Base-by-base conservation (phyloP, 1,140 invertebrate genomes). In the Coboldia fuscipes region DNA sequence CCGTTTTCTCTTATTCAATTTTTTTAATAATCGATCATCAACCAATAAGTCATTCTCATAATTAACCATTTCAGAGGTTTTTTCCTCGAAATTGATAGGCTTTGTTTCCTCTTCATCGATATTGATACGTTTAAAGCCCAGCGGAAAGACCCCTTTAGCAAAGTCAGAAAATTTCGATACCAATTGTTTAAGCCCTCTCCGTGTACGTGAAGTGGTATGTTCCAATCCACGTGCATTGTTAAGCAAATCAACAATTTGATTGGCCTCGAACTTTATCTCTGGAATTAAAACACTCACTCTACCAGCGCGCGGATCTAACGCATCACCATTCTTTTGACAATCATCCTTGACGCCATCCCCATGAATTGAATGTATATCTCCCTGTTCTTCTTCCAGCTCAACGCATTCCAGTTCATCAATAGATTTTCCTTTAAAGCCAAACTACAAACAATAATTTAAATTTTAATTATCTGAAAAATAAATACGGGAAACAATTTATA, bases 291-390 rank as follows among this genome's bases (percentile, higher is more conserved):
- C 75, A 54, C 80, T 61, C 2, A 85, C 74, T 42, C 61, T 62
- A 8, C 81, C 82, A 18, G 80, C 80, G 34, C 82, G 60, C 15
- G 80, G 79, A 63, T 86, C 82, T 19, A 79, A 48, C 2, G 52
- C 42, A 42, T 47, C 53, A 29, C 46, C 41, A 35, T 33, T 16
- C 13, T 16, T 30, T 30, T 14, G 4, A 8, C 17, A 23, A 26
- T 51, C 47, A 6, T 54, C 48, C 21, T 47, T 41, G 12, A 44
- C 42, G 6, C 49, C 37, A 15, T 42, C 44, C 35, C 48, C 42
- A 10, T 54, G 42, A 3, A 41, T 37, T 14, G 44, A 33, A 14
- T 45, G 40, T 27, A 42, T 37, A 5, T 60, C 45, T 1, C 45
- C 44, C 2, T 63, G 54, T 22, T 56, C 56, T 5, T 62, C 56